Evolutionary conservation across 2,113 vertebrate species (phyloP).

Genomic region (Amazona vittata): DNA sequence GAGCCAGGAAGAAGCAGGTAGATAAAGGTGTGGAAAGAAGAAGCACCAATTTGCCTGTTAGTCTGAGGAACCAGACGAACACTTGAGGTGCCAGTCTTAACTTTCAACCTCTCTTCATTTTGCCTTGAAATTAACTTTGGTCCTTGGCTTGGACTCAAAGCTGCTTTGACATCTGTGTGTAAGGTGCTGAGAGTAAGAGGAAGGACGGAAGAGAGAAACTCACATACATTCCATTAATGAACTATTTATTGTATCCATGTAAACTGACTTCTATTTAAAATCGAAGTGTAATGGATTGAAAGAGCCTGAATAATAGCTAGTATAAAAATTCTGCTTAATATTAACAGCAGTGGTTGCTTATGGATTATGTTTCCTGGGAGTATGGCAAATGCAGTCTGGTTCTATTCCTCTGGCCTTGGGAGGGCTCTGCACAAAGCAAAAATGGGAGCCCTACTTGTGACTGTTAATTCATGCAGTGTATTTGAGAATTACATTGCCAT

Average conservation of each 20-base stretch:
- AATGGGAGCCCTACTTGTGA: background rate
- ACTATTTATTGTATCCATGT: conserved; percentile 41
- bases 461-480: background rate
- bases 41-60: background rate
- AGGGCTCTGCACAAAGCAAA: background rate
- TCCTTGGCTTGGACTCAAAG: background rate
- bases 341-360: background rate
- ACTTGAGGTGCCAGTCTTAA: background rate
- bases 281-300: background rate
- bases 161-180: background rate
- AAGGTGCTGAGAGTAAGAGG: background rate
- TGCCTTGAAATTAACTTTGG: background rate
- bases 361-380: background rate
- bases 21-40: background rate
- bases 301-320: background rate
- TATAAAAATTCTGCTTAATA: background rate
- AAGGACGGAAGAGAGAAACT: background rate
- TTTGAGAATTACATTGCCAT: background rate
- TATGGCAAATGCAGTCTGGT: background rate
- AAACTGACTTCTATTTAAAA: background rate
- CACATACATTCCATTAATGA: conserved; percentile 63
- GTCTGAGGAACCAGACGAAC: background rate
- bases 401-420: background rate
- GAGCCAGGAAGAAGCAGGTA: background rate
- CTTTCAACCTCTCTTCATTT: background rate